Evolutionary conservation across 2,797 vertebrate genomes (phyloP).

Genomic region (Hozukius guyotensis): DNA sequence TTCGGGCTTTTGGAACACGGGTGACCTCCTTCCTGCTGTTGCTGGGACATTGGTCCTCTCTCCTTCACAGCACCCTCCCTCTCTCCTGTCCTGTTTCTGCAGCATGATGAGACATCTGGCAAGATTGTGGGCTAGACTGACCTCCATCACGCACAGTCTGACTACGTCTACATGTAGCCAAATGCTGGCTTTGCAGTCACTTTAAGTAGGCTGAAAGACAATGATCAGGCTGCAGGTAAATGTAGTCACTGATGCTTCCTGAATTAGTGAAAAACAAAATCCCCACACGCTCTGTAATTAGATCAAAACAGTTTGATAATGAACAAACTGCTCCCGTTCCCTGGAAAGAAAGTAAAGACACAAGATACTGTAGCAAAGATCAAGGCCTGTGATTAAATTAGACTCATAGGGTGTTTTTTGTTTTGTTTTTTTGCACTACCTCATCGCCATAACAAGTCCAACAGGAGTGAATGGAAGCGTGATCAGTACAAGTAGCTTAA

Average conservation of each 20-base stretch:
- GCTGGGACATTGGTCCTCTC: slow-evolving; percentile 26
- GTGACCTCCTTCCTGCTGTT: slow-evolving; percentile 30
- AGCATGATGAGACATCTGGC: slow-evolving; percentile 21
- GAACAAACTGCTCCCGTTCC: slow-evolving; percentile 40
- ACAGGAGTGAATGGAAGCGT: slow-evolving; percentile 17
- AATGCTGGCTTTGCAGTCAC: neutral
- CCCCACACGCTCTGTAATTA: neutral
- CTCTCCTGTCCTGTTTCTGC: slow-evolving; percentile 29
- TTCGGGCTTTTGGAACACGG: slow-evolving; percentile 25
- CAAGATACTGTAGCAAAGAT: slow-evolving; percentile 79
- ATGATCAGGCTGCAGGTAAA: slow-evolving; percentile 23
- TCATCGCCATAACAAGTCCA: slow-evolving; percentile 63
- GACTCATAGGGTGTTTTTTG: slow-evolving; percentile 28
- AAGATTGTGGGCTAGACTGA: neutral
- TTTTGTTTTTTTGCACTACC: slow-evolving; percentile 66
- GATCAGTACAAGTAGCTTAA: slow-evolving; percentile 31
- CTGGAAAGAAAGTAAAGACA: slow-evolving; percentile 58
- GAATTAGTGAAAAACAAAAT: neutral
- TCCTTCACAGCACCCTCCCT: slow-evolving; percentile 7
- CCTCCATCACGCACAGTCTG: neutral
- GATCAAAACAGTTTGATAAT: slow-evolving; percentile 26
- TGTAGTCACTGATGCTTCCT: neutral
- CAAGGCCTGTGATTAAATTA: slow-evolving; percentile 66
- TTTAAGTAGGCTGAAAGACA: neutral
- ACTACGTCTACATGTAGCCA: slow-evolving; percentile 21